Evolutionary conservation across 1,140 invertebrate genomes (phyloP).

Genomic region (Psilanteris sp.): DNA sequence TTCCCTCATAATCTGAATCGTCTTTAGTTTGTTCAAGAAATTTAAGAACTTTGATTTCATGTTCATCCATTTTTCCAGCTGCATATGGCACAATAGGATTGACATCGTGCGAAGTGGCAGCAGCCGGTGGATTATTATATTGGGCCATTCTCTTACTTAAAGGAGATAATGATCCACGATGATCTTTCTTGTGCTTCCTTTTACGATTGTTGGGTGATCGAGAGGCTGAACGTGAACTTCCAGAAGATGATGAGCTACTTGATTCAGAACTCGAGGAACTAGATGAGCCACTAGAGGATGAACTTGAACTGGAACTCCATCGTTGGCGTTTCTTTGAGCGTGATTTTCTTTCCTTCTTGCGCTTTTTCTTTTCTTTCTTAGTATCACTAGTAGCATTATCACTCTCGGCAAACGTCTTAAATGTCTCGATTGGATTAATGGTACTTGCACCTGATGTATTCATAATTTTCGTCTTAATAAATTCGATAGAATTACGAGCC

Average conservation of each 20-base stretch:
- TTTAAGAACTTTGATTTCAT: conserved; percentile 86
- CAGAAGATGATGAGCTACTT: conserved; percentile 81
- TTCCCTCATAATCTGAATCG: conserved; percentile 90
- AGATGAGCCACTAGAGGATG: conserved; percentile 83
- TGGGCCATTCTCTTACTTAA: conserved; percentile 88
- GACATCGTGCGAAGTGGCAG: conserved; percentile 81
- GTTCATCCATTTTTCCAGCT: conserved; percentile 81
- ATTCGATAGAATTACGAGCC: conserved; percentile 89
- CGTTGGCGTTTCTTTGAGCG: conserved; percentile 85
- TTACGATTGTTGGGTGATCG: conserved; percentile 80
- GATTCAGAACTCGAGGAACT: conserved; percentile 81
- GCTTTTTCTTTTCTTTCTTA: conserved; percentile 87
- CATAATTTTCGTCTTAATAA: conserved; percentile 84
- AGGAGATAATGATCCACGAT: conserved; percentile 86
- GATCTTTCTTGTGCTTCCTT: conserved; percentile 85
- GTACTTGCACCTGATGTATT: conserved; percentile 41
- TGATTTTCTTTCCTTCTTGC: conserved; percentile 85
- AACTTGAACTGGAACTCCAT: conserved; percentile 83
- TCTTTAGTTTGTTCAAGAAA: conserved; percentile 89
- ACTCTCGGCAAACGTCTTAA: conserved; percentile 73
- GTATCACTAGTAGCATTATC: conserved; percentile 74
- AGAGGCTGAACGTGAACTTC: conserved; percentile 83
- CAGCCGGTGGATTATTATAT: conserved; percentile 78
- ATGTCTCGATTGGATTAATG: conserved; percentile 74
- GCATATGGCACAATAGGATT: conserved; percentile 81